Evolutionary conservation across 2,113 vertebrate genomes (phyloP).

Genomic region (Oophaga pumilio): DNA sequence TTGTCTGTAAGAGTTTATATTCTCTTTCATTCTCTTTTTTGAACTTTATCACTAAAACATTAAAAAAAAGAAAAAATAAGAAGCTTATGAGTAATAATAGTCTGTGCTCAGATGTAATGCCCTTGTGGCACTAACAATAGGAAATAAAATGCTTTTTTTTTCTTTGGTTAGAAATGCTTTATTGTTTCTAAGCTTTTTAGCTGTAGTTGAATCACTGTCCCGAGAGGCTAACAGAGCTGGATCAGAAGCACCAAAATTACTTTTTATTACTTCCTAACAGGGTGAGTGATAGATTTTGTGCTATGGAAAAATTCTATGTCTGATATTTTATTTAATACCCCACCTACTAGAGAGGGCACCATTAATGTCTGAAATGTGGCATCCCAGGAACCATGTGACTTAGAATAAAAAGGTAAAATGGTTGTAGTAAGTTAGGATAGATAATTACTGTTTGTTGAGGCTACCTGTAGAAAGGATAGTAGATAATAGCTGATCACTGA

Average conservation of each 20-base stretch:
- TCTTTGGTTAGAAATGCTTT: constrained; percentile 60
- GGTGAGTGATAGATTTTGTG: neutral
- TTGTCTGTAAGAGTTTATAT: neutral
- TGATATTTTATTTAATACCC: neutral
- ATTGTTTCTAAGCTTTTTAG: constrained; percentile 61
- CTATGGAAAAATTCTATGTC: neutral
- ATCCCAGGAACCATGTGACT: no score
- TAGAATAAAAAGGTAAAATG: no score
- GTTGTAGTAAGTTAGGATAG: no score
- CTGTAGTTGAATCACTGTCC: constrained; percentile 52
- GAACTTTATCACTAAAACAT: neutral
- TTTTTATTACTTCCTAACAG: constrained; percentile 50
- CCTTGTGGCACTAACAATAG: constrained; percentile 54
- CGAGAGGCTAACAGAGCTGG: constrained; percentile 48
- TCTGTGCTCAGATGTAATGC: constrained; percentile 35
- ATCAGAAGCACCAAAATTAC: constrained; percentile 58
- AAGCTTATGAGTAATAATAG: constrained; percentile 2
- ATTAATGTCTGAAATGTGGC: neutral
- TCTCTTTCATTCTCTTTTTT: no score
- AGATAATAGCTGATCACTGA: no score
- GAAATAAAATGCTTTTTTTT: constrained; percentile 57
- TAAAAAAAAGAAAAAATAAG: neutral
- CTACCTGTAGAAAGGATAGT: no score
- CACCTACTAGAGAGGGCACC: neutral
- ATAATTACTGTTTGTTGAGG: no score